A percentile compares a stretch with the other conserved stretches of the same genome.
These are phyloP conservation scores for Calonectris borealis DNA, from an alignment of 2,113 vertebrate genomes.

Conservation along the genomic window DNA sequence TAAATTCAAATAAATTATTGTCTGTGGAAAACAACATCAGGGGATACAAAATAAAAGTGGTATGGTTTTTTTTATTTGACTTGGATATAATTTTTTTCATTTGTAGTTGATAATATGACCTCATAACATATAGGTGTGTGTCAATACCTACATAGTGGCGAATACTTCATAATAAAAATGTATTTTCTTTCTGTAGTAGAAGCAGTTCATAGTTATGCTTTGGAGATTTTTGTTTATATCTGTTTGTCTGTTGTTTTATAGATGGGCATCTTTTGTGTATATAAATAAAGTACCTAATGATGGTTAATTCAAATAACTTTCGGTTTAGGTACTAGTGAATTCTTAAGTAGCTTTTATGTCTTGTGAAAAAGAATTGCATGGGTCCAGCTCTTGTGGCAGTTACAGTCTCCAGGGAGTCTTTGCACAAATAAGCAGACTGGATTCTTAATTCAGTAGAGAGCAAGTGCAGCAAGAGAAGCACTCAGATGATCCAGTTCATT, in stretches of 20 bases:
- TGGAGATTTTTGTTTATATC: not conserved
- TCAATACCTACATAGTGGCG: not conserved
- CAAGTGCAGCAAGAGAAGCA: not conserved
- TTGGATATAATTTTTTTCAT: not conserved
- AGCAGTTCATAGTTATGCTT: not conserved
- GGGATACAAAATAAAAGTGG: not conserved
- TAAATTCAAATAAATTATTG: not conserved
- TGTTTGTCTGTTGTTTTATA: not conserved
- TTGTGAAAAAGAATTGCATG: not conserved
- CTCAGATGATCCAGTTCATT: constrained; percentile 11
- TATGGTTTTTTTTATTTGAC: not conserved
- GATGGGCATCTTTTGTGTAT: not conserved
- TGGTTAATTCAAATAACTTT: not conserved
- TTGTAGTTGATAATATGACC: not conserved
- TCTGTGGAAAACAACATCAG: not conserved
- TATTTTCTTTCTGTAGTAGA: not conserved
- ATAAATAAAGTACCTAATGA: not conserved
- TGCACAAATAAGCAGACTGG: not conserved
- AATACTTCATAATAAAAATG: not conserved
- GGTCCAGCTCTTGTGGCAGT: not conserved
- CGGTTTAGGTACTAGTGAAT: not conserved
- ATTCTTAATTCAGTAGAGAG: not conserved
- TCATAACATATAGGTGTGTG: not conserved
- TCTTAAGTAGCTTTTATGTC: not conserved
- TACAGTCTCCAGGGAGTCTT: not conserved